A percentile compares a stretch with the other conserved stretches of the same genome.
Conservation (phyloP, 2,888 invertebrate genomes). For the Chloroclystis v-ata region DNA sequence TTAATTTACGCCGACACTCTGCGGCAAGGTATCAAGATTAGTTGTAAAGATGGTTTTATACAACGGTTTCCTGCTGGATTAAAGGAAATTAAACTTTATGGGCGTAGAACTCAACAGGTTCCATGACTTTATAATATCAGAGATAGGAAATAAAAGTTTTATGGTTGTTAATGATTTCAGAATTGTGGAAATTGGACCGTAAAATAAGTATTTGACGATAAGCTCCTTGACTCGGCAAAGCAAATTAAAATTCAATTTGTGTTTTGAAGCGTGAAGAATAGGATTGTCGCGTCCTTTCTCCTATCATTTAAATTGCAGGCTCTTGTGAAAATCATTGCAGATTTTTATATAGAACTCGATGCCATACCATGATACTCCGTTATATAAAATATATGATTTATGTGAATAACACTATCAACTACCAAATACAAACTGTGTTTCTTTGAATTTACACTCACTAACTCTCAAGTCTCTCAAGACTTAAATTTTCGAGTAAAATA, state of each 20-base stretch:
- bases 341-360: not conserved
- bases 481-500: too few species aligned
- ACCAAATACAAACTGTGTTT: too few species aligned
- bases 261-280: constrained; percentile 69
- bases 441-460: too few species aligned
- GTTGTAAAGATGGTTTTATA: constrained; percentile 23
- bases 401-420: too few species aligned
- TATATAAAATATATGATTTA: too few species aligned
- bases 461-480: too few species aligned
- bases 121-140: constrained; percentile 18
- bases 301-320: constrained; percentile 64
- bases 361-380: too few species aligned
- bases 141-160: constrained; percentile 21
- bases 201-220: constrained; percentile 70
- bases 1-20: constrained; percentile 40
- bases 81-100: constrained; percentile 14
- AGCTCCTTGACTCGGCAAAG: constrained; percentile 70
- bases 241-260: constrained; percentile 77
- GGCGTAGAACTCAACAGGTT: constrained; percentile 25
- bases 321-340: constrained; percentile 49
- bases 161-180: constrained; percentile 44
- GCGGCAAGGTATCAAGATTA: constrained; percentile 33
- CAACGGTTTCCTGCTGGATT: constrained; percentile 6
- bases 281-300: constrained; percentile 71
- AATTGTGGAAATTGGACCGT: constrained; percentile 58